Percentiles rank a stretch among this genome's conserved stretches.
Conservation (phyloP, 2,113 vertebrate species). For the Pyrgilauda ruficollis region DNA sequence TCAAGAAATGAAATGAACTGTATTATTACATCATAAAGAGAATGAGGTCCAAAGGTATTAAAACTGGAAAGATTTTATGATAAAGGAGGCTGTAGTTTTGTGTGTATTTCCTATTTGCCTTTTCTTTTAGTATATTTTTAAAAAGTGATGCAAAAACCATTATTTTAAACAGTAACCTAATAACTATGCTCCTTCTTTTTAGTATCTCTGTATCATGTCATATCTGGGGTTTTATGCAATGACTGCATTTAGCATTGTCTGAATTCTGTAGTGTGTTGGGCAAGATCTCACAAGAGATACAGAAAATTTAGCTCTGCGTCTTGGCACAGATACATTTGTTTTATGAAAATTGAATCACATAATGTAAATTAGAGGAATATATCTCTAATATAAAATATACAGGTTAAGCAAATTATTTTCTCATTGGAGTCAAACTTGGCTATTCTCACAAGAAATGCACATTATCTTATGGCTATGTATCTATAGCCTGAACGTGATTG, state of each 20-base stretch:
- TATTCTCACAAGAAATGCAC: background rate
- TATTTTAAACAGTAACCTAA: background rate
- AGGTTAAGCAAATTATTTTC: background rate
- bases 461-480: background rate
- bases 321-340: background rate
- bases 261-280: background rate
- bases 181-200: background rate
- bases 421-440: background rate
- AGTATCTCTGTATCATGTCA: background rate
- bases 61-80: background rate
- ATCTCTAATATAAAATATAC: background rate
- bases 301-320: background rate
- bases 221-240: background rate
- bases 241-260: background rate
- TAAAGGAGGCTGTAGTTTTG: background rate
- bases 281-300: background rate
- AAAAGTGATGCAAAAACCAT: background rate
- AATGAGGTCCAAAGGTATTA: background rate
- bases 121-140: background rate
- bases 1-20: background rate
- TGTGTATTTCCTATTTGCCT: background rate
- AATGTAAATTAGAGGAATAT: background rate
- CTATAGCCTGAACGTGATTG: constrained; percentile 10
- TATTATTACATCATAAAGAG: background rate
- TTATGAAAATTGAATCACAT: background rate